Percentiles rank a stretch among this genome's conserved stretches.
Conservation (phyloP, 2,113 vertebrate genomes). For the Caracal caracal region DNA sequence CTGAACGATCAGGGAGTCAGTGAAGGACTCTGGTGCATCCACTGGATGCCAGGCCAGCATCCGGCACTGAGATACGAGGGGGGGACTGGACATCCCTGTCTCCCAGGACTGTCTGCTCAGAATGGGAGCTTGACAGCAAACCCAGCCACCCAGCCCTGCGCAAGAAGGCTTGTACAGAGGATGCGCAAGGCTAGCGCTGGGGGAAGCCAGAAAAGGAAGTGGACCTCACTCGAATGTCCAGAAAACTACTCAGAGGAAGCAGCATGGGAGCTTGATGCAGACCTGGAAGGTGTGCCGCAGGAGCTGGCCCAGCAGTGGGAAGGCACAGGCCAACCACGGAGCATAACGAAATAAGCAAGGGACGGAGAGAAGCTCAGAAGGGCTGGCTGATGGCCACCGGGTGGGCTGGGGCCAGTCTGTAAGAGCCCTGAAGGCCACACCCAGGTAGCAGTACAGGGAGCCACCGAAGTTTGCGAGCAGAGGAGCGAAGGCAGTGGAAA, state of each 20-base stretch:
- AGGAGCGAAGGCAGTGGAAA: background rate
- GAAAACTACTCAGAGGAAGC: background rate
- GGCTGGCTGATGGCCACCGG: background rate
- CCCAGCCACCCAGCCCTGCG: rapidly evolving
- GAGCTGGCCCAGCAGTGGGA: rapidly evolving
- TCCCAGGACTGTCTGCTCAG: background rate
- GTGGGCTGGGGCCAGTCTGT: rapidly evolving
- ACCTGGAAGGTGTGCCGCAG: background rate
- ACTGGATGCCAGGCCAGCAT: rapidly evolving
- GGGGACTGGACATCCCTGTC: background rate
- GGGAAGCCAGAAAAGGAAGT: background rate
- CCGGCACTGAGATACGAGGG: rapidly evolving
- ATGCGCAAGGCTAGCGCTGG: background rate
- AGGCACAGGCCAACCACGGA: background rate
- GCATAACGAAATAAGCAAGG: background rate
- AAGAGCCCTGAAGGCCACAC: background rate
- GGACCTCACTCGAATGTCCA: rapidly evolving
- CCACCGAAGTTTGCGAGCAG: background rate
- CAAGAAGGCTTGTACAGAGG: background rate
- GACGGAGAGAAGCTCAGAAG: background rate
- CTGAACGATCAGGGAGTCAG: background rate
- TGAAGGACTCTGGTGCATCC: rapidly evolving
- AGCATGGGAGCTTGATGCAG: too few species aligned
- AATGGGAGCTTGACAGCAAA: rapidly evolving
- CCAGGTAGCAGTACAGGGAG: background rate